phyloP scores from a whole-genome alignment of 2,888 invertebrate genomes.

The Drosophila melanosoma region DNA sequence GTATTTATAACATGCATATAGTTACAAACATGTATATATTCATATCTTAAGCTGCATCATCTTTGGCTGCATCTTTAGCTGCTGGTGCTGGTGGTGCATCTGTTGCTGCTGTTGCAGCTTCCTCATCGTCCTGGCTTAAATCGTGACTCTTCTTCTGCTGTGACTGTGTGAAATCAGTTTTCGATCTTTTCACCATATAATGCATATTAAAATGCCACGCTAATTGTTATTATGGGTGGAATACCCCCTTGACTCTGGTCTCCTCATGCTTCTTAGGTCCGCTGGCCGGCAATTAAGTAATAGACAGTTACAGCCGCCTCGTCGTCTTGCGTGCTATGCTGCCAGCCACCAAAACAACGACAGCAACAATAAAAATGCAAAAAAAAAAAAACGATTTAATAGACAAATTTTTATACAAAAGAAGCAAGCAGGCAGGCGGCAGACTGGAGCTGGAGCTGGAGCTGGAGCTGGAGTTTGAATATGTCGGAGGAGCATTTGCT shows the following conservation, averaged over 20 bases:
- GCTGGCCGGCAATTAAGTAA: slow-evolving; percentile 74
- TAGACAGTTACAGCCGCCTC: slow-evolving; percentile 51
- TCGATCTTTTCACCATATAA: slow-evolving; percentile 76
- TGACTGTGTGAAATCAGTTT: slow-evolving; percentile 65
- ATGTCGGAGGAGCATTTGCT: background rate
- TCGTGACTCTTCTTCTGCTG: slow-evolving; percentile 59
- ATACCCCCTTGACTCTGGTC: slow-evolving; percentile 25
- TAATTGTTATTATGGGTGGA: slow-evolving; percentile 75
- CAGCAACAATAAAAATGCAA: slow-evolving; percentile 18
- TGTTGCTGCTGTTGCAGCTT: slow-evolving; percentile 28
- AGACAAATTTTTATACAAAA: slow-evolving; percentile 74
- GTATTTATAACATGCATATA: background rate
- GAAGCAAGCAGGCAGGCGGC: slow-evolving; percentile 27
- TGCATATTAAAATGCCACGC: slow-evolving; percentile 82
- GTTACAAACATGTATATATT: background rate
- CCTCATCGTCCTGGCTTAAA: slow-evolving; percentile 55
- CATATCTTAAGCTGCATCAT: slow-evolving; percentile 4
- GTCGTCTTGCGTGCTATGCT: slow-evolving; percentile 58
- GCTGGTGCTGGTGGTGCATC: slow-evolving; percentile 1
- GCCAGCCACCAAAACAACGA: slow-evolving; percentile 20
- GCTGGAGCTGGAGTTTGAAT: background rate
- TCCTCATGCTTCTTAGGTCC: slow-evolving; percentile 7
- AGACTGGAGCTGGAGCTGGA: slow-evolving; percentile 19
- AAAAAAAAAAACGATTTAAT: slow-evolving; percentile 38
- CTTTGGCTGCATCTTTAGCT: background rate